Evolutionary conservation across 2,888 invertebrate species (phyloP).

Genomic region (Seladonia tumulorum): DNA sequence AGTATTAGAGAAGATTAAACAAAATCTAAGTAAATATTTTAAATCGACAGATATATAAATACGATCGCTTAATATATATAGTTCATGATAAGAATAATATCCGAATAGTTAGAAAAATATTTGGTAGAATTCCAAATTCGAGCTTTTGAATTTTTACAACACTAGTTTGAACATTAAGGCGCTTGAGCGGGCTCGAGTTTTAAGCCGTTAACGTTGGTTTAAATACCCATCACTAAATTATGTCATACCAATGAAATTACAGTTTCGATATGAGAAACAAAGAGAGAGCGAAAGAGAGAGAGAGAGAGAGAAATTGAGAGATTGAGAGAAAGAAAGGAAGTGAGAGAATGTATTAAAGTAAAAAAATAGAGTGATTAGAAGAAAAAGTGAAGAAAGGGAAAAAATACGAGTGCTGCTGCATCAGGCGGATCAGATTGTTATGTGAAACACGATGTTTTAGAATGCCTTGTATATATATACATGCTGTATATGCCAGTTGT

Average conservation of each 20-base stretch:
- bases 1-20: background rate
- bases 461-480: slow-evolving; percentile 78
- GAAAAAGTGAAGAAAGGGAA: slow-evolving; percentile 19
- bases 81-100: background rate
- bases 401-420: slow-evolving; percentile 50
- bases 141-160: background rate
- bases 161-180: slow-evolving; percentile 5
- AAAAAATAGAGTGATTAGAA: slow-evolving; percentile 33
- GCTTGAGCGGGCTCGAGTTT: background rate
- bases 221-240: slow-evolving; percentile 7
- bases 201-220: background rate
- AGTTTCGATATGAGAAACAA: slow-evolving; percentile 41
- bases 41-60: background rate
- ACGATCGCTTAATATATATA: background rate
- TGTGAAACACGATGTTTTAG: slow-evolving; percentile 77
- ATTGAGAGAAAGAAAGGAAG: slow-evolving; percentile 27
- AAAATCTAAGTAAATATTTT: background rate
- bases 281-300: slow-evolving; percentile 9
- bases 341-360: slow-evolving; percentile 37
- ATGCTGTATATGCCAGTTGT: slow-evolving; percentile 78
- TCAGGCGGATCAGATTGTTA: slow-evolving; percentile 40
- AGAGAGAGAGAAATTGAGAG: slow-evolving; percentile 24
- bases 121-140: background rate
- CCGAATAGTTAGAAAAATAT: background rate
- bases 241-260: slow-evolving; percentile 45